phyloP scores from a whole-genome alignment of 1,140 invertebrate species.

The Luehdorfia chinensis region DNA sequence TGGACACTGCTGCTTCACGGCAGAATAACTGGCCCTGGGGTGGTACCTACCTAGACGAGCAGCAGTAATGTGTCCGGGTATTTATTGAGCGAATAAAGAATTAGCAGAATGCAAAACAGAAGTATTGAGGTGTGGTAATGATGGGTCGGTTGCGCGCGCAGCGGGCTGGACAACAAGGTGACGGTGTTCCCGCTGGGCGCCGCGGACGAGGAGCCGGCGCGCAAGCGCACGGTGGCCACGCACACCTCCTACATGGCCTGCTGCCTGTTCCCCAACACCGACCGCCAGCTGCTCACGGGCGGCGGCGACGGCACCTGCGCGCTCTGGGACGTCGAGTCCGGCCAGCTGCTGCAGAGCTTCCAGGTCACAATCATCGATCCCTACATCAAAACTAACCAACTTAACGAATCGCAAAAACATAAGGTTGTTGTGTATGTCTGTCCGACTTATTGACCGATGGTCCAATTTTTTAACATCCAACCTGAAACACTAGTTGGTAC shows the following conservation, averaged over 20 bases:
- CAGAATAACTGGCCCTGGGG: too few relatives aligned
- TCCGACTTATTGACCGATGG: too few relatives aligned
- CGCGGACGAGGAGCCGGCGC: constrained; percentile 94
- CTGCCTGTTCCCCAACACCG: constrained; percentile 99
- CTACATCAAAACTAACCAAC: too few relatives aligned
- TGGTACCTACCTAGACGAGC: too few relatives aligned
- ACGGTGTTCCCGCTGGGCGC: constrained; percentile 93
- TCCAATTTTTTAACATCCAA: too few relatives aligned
- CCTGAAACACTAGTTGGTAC: too few relatives aligned
- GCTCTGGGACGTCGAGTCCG: constrained; percentile 99
- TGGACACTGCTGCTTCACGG: too few relatives aligned
- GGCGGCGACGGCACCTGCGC: constrained; percentile 99
- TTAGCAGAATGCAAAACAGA: neutral
- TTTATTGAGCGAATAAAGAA: too few relatives aligned
- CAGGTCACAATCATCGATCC: too few relatives aligned
- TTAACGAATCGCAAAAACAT: too few relatives aligned
- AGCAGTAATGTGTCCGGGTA: too few relatives aligned
- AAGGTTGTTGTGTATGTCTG: too few relatives aligned
- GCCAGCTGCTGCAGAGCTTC: constrained; percentile 98
- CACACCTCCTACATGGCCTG: constrained; percentile 98
- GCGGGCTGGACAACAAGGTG: constrained; percentile 99
- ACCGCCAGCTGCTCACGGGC: constrained; percentile 98
- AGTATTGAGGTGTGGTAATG: neutral
- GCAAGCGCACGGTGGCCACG: constrained; percentile 97
- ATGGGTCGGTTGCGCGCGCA: constrained; percentile 61